Evolutionary conservation across 2,797 vertebrate species (phyloP).

Genomic region (Tauraco hartlaubi): DNA sequence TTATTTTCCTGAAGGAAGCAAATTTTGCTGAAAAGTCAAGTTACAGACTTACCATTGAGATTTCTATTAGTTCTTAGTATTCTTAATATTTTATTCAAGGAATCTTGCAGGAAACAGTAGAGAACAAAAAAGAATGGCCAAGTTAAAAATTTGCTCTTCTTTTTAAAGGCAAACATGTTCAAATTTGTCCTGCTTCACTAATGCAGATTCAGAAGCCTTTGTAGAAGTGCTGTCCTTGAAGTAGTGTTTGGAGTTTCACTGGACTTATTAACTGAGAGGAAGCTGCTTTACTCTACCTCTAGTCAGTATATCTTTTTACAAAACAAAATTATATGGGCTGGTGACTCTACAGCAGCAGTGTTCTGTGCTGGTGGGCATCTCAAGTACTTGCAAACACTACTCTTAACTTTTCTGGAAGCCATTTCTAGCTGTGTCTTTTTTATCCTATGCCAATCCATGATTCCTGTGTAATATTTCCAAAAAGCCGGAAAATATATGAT

Average conservation of each 20-base stretch:
- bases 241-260: neutral
- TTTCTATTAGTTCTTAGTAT: neutral
- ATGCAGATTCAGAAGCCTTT: neutral
- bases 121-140: neutral
- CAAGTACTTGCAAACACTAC: neutral
- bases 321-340: neutral
- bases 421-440: neutral
- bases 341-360: neutral
- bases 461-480: neutral
- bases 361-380: neutral
- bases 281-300: neutral
- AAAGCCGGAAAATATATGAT: neutral
- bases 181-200: neutral
- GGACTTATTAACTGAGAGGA: neutral
- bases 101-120: conserved; percentile 9
- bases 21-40: neutral
- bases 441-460: neutral
- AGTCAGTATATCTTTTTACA: neutral
- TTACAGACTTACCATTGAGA: neutral
- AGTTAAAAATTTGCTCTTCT: conserved; percentile 17
- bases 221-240: neutral
- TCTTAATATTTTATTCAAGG: neutral
- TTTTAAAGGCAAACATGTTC: neutral
- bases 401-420: neutral
- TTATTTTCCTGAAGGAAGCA: conserved; percentile 13